Base-by-base conservation (phyloP, 2,113 vertebrate genomes). In the Myotis lucifugus region DNA sequence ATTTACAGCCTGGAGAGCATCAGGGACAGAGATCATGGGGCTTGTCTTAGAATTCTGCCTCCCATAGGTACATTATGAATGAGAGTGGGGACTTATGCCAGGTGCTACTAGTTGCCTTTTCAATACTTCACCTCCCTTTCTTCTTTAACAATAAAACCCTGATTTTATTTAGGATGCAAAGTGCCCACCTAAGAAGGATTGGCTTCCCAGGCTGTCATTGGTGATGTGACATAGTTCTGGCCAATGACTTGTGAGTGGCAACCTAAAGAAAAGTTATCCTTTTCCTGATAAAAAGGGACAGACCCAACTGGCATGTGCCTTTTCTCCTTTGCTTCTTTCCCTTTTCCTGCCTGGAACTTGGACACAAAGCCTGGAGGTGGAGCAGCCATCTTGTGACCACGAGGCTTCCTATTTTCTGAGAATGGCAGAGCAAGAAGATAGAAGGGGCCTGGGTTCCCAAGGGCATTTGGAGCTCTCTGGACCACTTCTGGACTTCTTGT, bases 221-320 rank as follows among this genome's bases (percentile, higher is more conserved):
- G n/a, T 54, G 27, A 64, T 11, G 0, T 70, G 72, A 54, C 15
- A 12, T 9, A 2, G 37, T 50, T 89, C 42, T 88, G 50, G 64
- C 34, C 37, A 61, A 6, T 79, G 69, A 34, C 54, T 25, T 25
- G 10, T 34, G 72, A 54, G 56, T 42, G 9, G 17, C 52, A 8
- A 9, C 54, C 23, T 81, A 32, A 83, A 61, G 74, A 86, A 59
- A 85, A 52, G 29, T 25, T 19, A 78, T 25, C 21, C 34, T 6
- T 67, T 54, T 81, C 59, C 27, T 70, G 32, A 56, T 23, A 50
- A 34, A 93, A 90, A 67, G 69, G 48, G 56, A 37, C 81, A 84
- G 85, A 78, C 3, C 0, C 29, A 59, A 52, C 13, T n/a, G 50
- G 34, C 27, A 21, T 1, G 1, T 2, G 29, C 8, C 3, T 40